Conservation (phyloP, 2,113 vertebrate genomes). For the Psettodes erumei region DNA sequence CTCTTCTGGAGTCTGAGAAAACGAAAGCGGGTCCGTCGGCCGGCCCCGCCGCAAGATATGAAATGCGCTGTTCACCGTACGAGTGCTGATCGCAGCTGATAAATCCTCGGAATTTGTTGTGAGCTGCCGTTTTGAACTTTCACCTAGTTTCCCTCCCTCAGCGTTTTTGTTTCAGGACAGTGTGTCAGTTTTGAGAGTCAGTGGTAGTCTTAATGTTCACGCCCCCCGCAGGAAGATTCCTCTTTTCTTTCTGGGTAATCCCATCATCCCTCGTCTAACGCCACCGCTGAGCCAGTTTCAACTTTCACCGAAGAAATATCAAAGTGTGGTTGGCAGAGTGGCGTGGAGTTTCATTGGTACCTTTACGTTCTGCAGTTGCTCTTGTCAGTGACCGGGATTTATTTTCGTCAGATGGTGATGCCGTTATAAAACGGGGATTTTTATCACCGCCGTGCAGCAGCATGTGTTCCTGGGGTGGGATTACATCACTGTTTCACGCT, state of each 20-base stretch:
- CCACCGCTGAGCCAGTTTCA: too few relatives aligned
- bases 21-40: neutral
- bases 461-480: too few relatives aligned
- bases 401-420: neutral
- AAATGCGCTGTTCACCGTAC: neutral
- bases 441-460: neutral
- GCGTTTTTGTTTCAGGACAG: neutral
- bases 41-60: neutral
- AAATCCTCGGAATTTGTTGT: neutral
- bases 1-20: neutral
- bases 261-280: too few relatives aligned
- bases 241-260: neutral
- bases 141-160: neutral
- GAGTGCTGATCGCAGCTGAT: neutral
- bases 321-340: too few relatives aligned
- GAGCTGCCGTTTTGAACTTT: slow-evolving; percentile 2
- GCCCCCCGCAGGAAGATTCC: neutral
- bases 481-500: too few relatives aligned
- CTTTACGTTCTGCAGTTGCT: too few relatives aligned
- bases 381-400: neutral
- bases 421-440: neutral
- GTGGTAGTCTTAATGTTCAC: neutral
- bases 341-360: too few relatives aligned
- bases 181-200: neutral
- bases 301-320: too few relatives aligned